Evolutionary conservation across 2,888 invertebrate genomes (phyloP), one percentile per base, ranked within the genome.

Genomic region (Norana najaformis): DNA sequence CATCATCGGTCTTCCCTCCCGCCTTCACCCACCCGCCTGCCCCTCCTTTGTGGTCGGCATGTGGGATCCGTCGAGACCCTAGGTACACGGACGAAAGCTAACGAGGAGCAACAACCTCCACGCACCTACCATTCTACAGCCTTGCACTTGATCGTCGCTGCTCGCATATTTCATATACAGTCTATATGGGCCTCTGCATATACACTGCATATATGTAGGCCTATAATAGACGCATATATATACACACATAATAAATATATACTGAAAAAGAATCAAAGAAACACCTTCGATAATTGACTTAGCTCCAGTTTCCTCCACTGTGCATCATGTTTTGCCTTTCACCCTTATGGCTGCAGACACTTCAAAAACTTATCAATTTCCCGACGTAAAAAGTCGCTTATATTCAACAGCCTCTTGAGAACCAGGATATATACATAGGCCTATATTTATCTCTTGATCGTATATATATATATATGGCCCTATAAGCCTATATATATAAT

Each of bases 41-140:
- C n/a, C 69, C 69, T n/a, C 69, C 69, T 11, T 69, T 11, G 30
- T 69, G 30, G 69, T 69, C n/a, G 69, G 69, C 69, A 69, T 69
- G 69, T 69, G 69, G 69, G 69, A 69, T 69, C 69, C 69, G 69
- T 69, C 69, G 69, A n/a, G 69, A 69, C 69, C 69, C n/a, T 69
- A 69, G 69, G 69, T 69, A 69, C 69, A 69, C 69, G 69, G n/a
- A 69, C 69, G 69, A 30, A 69, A 69, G 69, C 69, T 69, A 69
- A 69, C 69, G 69, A 69, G 69, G 69, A 69, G 69, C 69, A 69
- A 69, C 69, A 11, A 1, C 69, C n/a, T 69, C 69, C 69, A 8
- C 69, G 6, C 69, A n/a, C 8, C 69, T n/a, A 69, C 47, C 23
- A 20, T 23, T 47, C 47, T 47, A 3, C 69, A n/a, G 69, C 69